Conservation (phyloP, 1,140 invertebrate genomes). For the Drosophila pectinifera region DNA sequence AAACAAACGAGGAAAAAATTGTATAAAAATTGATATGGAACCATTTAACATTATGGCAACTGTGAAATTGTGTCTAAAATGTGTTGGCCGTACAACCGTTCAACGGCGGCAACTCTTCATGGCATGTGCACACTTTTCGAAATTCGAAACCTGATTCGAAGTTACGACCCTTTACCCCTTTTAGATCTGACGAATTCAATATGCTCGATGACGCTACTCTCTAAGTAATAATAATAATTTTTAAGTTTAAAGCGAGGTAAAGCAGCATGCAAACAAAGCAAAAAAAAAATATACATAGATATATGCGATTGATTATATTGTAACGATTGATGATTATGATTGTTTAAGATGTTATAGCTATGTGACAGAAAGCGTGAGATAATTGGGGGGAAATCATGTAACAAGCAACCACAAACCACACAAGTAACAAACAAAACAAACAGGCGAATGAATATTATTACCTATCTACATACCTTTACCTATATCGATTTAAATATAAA, state of each 20-base stretch:
- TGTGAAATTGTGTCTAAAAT: conserved; percentile 72
- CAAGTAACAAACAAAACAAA: conserved; percentile 76
- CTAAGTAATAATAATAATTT: conserved; percentile 77
- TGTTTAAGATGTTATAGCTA: conserved; percentile 83
- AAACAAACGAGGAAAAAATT: conserved; percentile 26
- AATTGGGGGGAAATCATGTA: conserved; percentile 54
- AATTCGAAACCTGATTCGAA: conserved; percentile 31
- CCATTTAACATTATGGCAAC: conserved; percentile 57
- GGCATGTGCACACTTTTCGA: conserved; percentile 45
- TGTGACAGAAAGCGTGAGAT: conserved; percentile 70
- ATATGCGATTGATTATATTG: conserved; percentile 76
- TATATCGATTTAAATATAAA: conserved; percentile 80
- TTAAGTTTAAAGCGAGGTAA: conserved; percentile 77
- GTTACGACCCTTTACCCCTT: conserved; percentile 40
- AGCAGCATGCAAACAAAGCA: conserved; percentile 64
- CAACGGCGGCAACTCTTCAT: conserved; percentile 48
- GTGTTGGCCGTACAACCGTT: conserved; percentile 64
- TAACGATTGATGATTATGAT: conserved; percentile 71
- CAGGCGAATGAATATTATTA: conserved; percentile 83
- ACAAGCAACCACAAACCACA: conserved; percentile 66
- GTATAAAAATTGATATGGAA: conserved; percentile 57
- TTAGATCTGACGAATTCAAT: conserved; percentile 80
- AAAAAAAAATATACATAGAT: conserved; percentile 64
- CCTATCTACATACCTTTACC: conserved; percentile 82
- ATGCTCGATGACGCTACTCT: conserved; percentile 83